Base-by-base conservation (phyloP, 2,888 invertebrate genomes). In the Metacarcinus magister region DNA sequence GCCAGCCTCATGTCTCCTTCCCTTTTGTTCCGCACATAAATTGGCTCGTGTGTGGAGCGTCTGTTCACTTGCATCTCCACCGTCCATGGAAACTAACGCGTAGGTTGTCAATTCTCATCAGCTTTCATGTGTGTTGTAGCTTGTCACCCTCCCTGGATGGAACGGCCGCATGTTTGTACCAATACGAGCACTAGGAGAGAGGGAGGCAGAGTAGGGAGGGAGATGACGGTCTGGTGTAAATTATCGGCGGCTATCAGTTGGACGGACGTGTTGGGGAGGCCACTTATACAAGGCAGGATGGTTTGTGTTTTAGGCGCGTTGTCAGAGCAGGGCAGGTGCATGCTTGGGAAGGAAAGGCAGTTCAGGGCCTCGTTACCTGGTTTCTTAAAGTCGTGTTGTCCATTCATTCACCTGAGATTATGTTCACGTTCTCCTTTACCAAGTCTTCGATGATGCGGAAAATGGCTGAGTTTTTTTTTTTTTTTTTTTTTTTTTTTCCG, bases 81-180 rank as follows among this genome's bases (percentile, higher is more conserved):
- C 82, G 10, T 32, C 82, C 82, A 32, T 82, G 82, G 82, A 82
- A 82, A 82, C 82, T 82, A 82, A 82, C 82, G 82, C 82, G 82
- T 82, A 82, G 32, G 32, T 32, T 82, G 82, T 82, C 82, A 82
- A 82, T 82, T 82, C 82, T 82, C 82, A 82, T 82, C 82, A 82
- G 82, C 82, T 82, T 82, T 82, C 82, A 82, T 82, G 82, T 82
- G 82, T 32, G 32, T 82, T 28, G 32, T 82, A 82, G 82, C 82
- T 82, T 82, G 32, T 82, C 82, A 82, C 82, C 82, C 82, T 82
- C 10, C 82, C 82, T 82, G 32, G 16, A 67, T 19, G 10, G n/a
- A 67, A 67, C 67, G 67, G 16, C 67, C 67, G 67, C 67, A 67
- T 67, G 67, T 67, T 67, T 67, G 67, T 28, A 82, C 82, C 82